phyloP scores from a whole-genome alignment of 2,888 invertebrate genomes.

The Coremacera marginata region DNA sequence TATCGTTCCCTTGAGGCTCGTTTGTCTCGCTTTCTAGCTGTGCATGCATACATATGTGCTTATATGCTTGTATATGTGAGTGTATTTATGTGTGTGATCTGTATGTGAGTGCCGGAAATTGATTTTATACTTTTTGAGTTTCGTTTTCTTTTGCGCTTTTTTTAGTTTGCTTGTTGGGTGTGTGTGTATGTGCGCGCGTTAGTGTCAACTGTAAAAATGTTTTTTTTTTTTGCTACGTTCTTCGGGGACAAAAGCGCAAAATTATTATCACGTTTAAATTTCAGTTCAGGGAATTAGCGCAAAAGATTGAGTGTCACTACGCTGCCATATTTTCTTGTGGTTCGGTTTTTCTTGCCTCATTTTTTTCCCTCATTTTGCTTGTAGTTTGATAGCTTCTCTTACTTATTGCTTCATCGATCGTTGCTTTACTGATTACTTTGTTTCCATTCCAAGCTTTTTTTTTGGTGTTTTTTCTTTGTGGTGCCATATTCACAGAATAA shows the following conservation, averaged over 20 bases:
- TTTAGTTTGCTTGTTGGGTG: not conserved
- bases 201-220: not conserved
- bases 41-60: not conserved
- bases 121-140: slow-evolving; percentile 3
- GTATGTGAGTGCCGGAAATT: slow-evolving; percentile 13
- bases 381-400: not conserved
- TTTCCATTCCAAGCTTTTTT: not conserved
- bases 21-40: not conserved
- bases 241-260: slow-evolving; percentile 4
- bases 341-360: not conserved
- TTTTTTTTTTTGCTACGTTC: not conserved
- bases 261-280: slow-evolving; percentile 14
- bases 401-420: not conserved
- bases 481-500: no score
- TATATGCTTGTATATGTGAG: not conserved
- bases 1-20: not conserved
- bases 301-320: slow-evolving; percentile 4
- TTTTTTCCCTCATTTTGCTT: not conserved
- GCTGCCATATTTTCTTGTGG: not conserved
- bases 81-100: not conserved
- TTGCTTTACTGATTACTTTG: not conserved
- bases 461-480: not conserved
- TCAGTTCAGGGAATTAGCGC: slow-evolving; percentile 19
- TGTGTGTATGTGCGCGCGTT: not conserved
- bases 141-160: not conserved